These are phyloP conservation scores for Phymatocera aterrima DNA, from an alignment of 2,888 invertebrate genomes.

Conservation along the genomic window DNA sequence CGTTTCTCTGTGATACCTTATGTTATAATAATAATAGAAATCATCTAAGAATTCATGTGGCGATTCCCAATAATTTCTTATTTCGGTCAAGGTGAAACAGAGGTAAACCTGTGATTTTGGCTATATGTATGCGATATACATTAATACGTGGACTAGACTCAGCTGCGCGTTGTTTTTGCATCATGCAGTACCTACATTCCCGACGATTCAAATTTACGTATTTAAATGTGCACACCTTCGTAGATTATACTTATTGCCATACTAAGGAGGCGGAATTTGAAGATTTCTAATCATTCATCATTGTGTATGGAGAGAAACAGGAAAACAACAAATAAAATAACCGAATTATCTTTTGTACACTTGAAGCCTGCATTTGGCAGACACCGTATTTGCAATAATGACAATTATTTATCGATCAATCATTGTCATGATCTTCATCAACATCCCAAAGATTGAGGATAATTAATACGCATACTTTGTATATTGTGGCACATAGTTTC, in stretches of 20 bases:
- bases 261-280: no score
- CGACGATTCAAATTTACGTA: not conserved
- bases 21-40: not conserved
- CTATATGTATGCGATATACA: not conserved
- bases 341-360: no score
- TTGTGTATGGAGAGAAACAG: no score
- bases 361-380: no score
- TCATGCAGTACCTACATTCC: not conserved
- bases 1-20: not conserved
- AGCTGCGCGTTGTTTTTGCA: not conserved
- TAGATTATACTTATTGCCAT: no score
- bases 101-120: not conserved
- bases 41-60: not conserved
- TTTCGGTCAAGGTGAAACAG: constrained; percentile 15
- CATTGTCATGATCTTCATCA: no score
- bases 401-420: not conserved
- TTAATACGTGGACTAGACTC: not conserved
- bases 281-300: no score
- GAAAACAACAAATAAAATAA: no score
- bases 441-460: no score
- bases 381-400: not conserved
- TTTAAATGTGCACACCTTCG: not conserved
- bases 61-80: constrained; percentile 11
- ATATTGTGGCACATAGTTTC: not conserved
- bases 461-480: no score